Evolutionary conservation across 2,113 vertebrate genomes (phyloP).

Genomic region (Hiodon tergisus): DNA sequence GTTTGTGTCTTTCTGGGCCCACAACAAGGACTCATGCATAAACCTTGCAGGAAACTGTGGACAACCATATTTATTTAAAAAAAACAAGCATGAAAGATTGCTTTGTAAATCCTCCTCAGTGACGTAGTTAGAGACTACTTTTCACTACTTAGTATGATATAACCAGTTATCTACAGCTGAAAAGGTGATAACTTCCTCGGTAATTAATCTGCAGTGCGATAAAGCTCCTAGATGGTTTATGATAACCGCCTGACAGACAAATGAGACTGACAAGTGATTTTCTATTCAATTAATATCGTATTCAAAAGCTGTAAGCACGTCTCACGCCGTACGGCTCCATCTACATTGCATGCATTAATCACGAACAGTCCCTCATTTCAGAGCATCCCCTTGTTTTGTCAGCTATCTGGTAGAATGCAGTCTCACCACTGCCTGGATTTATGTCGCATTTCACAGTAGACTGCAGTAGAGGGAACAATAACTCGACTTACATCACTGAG

Average conservation of each 20-base stretch:
- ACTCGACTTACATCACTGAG: constrained; percentile 50
- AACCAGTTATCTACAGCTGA: constrained; percentile 20
- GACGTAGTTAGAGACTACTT: neutral
- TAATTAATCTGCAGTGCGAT: constrained; percentile 44
- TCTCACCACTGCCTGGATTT: constrained; percentile 50
- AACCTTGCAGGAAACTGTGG: too few species aligned
- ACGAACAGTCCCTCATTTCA: constrained; percentile 19
- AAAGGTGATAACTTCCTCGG: constrained; percentile 53
- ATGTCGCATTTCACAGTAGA: constrained; percentile 60
- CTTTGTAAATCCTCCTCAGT: too few species aligned
- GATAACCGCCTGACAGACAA: constrained; percentile 46
- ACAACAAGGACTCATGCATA: too few species aligned
- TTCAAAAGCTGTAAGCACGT: constrained; percentile 1
- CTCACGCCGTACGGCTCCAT: constrained; percentile 5
- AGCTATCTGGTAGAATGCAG: constrained; percentile 36
- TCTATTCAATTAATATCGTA: constrained; percentile 6
- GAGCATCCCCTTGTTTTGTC: constrained; percentile 26
- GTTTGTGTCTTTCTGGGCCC: too few species aligned
- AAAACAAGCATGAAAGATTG: too few species aligned
- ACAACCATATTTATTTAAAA: too few species aligned
- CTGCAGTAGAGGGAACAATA: constrained; percentile 47
- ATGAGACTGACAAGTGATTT: constrained; percentile 6
- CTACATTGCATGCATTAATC: constrained; percentile 5
- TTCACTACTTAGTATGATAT: neutral
- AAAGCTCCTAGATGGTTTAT: constrained; percentile 41